Percentiles rank a stretch among this genome's conserved stretches.
phyloP scores from a whole-genome alignment of 2,888 invertebrate species.

The Ecliptopera silaceata region DNA sequence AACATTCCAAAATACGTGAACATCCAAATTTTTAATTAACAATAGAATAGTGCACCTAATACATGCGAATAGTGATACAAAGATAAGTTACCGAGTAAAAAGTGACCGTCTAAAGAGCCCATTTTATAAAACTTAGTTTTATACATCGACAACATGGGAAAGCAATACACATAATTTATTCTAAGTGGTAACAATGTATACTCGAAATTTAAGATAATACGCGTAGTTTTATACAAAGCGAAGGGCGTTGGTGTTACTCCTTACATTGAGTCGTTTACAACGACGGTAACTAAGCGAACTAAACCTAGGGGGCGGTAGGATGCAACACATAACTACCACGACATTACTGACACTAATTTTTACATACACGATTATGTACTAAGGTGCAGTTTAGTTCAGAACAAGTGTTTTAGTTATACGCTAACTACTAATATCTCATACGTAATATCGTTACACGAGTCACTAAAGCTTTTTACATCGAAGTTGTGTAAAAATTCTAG shows the following conservation, averaged over 20 bases:
- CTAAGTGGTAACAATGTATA: conserved; percentile 54
- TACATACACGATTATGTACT: conserved; percentile 50
- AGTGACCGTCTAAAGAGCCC: conserved; percentile 36
- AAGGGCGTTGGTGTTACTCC: conserved; percentile 72
- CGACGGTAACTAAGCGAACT: conserved; percentile 71
- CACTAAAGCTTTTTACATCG: conserved; percentile 22
- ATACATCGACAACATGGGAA: conserved; percentile 36
- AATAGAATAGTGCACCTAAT: conserved; percentile 69
- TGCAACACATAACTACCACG: conserved; percentile 31
- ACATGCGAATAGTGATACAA: conserved; percentile 67
- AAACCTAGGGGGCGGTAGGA: conserved; percentile 49
- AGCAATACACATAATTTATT: conserved; percentile 41
- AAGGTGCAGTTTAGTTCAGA: conserved; percentile 57
- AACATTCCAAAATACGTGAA: conserved; percentile 66
- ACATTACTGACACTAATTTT: conserved; percentile 24
- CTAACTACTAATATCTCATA: conserved; percentile 72
- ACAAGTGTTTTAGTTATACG: conserved; percentile 55
- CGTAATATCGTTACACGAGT: conserved; percentile 66
- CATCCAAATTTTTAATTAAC: conserved; percentile 69
- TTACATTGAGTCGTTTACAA: conserved; percentile 67
- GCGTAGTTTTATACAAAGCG: conserved; percentile 65
- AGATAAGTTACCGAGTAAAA: conserved; percentile 48
- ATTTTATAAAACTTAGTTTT: conserved; percentile 46
- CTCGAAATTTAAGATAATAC: conserved; percentile 53
- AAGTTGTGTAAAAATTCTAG: conserved; percentile 11